Evolutionary conservation across 2,797 vertebrate species (phyloP).

Genomic region (Hirundo rustica): DNA sequence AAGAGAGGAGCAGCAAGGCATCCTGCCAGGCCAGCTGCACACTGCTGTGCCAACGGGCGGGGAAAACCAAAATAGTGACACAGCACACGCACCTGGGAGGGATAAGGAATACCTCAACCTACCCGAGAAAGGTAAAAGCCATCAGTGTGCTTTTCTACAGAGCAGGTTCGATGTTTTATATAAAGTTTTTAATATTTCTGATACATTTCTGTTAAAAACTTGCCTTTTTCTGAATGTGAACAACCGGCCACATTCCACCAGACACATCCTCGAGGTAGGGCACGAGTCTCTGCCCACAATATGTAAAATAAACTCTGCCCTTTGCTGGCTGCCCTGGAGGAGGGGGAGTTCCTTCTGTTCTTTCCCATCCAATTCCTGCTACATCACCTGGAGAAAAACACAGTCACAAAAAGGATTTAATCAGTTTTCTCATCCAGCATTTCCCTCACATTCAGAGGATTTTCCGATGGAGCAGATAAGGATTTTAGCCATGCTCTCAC

Average conservation of each 20-base stretch:
- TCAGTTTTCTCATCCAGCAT: neutral
- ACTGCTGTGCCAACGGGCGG: neutral
- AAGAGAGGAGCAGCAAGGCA: neutral
- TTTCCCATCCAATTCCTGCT: conserved; percentile 98
- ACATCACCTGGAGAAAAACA: conserved; percentile 82
- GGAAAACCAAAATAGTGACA: neutral
- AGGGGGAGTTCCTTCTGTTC: conserved; percentile 92
- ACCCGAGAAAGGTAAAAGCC: neutral
- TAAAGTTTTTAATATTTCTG: neutral
- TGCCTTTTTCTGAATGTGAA: conserved; percentile 99
- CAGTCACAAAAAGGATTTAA: neutral
- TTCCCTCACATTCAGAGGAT: neutral
- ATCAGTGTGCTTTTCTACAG: neutral
- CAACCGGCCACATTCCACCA: conserved; percentile 98
- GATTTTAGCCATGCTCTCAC: neutral
- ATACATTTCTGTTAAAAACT: neutral
- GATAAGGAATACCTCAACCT: neutral
- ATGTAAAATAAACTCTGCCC: conserved; percentile 96
- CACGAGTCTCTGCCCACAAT: conserved; percentile 91
- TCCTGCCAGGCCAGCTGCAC: neutral
- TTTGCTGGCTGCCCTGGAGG: conserved; percentile 95
- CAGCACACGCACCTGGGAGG: neutral
- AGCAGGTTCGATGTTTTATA: neutral
- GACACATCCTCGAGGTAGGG: conserved; percentile 94
- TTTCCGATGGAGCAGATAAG: neutral